phyloP scores from a whole-genome alignment of 2,888 invertebrate genomes.

The Vandiemenella viatica region DNA sequence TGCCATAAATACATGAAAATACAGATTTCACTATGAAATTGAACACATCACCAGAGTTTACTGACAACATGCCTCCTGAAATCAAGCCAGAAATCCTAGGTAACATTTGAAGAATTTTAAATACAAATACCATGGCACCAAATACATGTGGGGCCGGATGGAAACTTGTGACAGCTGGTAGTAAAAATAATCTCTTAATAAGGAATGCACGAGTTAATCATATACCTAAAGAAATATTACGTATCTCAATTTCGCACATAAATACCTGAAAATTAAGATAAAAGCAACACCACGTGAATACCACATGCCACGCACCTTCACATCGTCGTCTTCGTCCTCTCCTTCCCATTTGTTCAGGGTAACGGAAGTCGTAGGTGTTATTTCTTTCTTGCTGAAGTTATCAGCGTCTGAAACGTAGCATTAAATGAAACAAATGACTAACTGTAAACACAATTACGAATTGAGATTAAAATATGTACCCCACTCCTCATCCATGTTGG shows the following conservation, averaged over 20 bases:
- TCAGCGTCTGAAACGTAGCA: constrained; percentile 47
- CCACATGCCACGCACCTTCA: constrained; percentile 45
- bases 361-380: constrained; percentile 38
- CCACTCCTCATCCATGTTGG: constrained; percentile 52
- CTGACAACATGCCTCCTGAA: no score
- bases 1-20: no score
- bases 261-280: background rate
- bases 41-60: no score
- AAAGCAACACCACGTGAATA: background rate
- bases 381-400: constrained; percentile 50
- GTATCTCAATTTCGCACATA: background rate
- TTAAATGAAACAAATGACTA: background rate
- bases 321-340: constrained; percentile 74
- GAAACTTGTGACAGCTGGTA: background rate
- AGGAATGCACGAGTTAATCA: no score
- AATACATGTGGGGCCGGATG: background rate
- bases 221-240: background rate
- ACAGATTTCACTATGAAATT: no score
- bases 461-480: constrained; percentile 33
- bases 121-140: no score
- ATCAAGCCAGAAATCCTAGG: no score
- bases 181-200: no score
- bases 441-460: constrained; percentile 5
- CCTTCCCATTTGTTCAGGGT: constrained; percentile 68
- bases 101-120: no score